Conservation (phyloP, 2,888 invertebrate genomes). For the Diarsia dahlii region DNA sequence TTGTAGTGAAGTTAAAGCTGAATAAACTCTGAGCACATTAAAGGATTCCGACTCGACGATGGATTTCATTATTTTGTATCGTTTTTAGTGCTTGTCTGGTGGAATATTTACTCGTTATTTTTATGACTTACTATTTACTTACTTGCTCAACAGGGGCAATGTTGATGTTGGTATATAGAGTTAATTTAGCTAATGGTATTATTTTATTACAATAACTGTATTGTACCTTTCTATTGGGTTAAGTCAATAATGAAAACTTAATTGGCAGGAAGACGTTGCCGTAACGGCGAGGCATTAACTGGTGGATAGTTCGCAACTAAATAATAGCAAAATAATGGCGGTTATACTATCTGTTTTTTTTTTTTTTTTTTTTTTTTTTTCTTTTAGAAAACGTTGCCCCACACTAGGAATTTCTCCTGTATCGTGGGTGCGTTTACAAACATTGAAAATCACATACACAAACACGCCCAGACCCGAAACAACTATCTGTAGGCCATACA, state of each 20-base stretch:
- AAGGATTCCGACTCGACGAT: background rate
- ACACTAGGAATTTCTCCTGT: too few relatives aligned
- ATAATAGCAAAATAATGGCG: background rate
- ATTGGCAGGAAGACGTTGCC: background rate
- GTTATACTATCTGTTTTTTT: too few relatives aligned
- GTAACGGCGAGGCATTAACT: background rate
- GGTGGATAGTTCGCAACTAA: background rate
- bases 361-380: too few relatives aligned
- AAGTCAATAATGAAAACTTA: background rate
- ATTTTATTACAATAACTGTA: background rate
- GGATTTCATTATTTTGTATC: constrained; percentile 26
- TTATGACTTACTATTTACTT: constrained; percentile 15
- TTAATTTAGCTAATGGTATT: background rate
- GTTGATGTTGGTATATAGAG: background rate
- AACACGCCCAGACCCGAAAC: too few relatives aligned
- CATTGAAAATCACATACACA: too few relatives aligned
- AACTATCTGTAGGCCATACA: too few relatives aligned
- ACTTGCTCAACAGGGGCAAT: background rate
- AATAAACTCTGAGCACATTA: constrained; percentile 1
- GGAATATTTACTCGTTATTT: constrained; percentile 3
- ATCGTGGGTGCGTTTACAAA: too few relatives aligned
- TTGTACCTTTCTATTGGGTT: background rate
- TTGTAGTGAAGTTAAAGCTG: background rate
- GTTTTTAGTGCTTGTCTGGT: constrained; percentile 12
- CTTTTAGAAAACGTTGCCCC: too few relatives aligned